These are phyloP conservation scores for Vesta saturnalis DNA, from an alignment of 2,888 invertebrate genomes.

Conservation along the genomic window DNA sequence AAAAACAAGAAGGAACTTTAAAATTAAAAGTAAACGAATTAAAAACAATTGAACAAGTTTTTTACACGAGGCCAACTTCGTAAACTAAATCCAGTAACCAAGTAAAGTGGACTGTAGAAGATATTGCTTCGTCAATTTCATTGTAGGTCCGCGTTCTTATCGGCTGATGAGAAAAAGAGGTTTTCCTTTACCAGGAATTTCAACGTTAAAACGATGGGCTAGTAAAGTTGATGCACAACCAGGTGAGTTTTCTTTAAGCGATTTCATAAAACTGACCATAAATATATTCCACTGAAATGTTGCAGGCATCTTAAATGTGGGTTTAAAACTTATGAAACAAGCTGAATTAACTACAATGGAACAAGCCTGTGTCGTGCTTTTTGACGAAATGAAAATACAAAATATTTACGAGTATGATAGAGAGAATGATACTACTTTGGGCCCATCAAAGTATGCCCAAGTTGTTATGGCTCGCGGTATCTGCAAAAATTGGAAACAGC, in stretches of 20 bases:
- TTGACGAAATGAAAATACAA: conserved; percentile 42
- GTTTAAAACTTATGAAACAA: conserved; percentile 2
- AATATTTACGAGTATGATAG: conserved; percentile 37
- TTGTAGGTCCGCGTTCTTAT: conserved; percentile 20
- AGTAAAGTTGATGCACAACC: background rate
- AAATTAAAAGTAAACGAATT: too few relatives aligned
- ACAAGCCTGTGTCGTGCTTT: conserved; percentile 4
- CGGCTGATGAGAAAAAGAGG: conserved; percentile 1
- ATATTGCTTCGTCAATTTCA: background rate
- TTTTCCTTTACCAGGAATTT: background rate
- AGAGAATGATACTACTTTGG: conserved; percentile 33
- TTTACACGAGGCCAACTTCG: background rate
- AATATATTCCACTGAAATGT: background rate
- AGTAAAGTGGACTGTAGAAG: background rate
- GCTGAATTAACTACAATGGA: background rate
- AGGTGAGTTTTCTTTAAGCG: conserved; percentile 5
- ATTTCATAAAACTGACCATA: background rate
- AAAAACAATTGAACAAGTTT: background rate
- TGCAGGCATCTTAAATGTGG: conserved; percentile 3
- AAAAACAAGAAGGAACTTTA: background rate
- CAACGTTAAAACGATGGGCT: conserved; percentile 13
- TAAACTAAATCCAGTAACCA: background rate
- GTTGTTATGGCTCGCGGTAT: conserved; percentile 42
- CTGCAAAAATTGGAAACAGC: conserved; percentile 40
- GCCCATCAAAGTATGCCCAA: conserved; percentile 39